Evolutionary conservation across 2,797 vertebrate genomes (phyloP).

Genomic region (Urocyon cinereoargenteus): DNA sequence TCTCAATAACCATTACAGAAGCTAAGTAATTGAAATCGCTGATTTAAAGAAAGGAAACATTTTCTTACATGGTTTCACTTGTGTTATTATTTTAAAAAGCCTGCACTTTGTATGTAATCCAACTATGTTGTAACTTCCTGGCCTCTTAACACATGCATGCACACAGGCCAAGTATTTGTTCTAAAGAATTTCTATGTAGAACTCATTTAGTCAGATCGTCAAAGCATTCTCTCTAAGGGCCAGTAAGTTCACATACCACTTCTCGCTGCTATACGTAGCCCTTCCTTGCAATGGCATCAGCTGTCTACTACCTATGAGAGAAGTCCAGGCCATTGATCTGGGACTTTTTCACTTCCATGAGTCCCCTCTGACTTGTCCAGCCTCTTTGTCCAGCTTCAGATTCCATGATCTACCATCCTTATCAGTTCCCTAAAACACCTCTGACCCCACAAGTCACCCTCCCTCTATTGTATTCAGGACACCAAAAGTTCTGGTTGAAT

Average conservation of each 20-base stretch:
- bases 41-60: background rate
- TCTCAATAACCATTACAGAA: background rate
- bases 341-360: background rate
- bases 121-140: slow-evolving; percentile 21
- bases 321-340: background rate
- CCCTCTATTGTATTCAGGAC: background rate
- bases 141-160: background rate
- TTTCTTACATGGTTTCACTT: slow-evolving; percentile 41
- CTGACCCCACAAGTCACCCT: no score
- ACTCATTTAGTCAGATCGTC: background rate
- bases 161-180: background rate
- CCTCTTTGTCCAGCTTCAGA: background rate
- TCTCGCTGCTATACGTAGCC: background rate
- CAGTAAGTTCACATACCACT: background rate
- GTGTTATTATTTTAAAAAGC: background rate
- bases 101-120: background rate
- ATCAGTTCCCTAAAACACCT: background rate
- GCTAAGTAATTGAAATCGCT: background rate
- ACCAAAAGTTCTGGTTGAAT: background rate
- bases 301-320: background rate
- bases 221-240: background rate
- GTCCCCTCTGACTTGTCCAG: background rate
- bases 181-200: background rate
- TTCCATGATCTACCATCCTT: background rate
- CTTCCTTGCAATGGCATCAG: background rate